phyloP scores from a whole-genome alignment of 2,797 vertebrate species.

The Paramormyrops hopkinsi region DNA sequence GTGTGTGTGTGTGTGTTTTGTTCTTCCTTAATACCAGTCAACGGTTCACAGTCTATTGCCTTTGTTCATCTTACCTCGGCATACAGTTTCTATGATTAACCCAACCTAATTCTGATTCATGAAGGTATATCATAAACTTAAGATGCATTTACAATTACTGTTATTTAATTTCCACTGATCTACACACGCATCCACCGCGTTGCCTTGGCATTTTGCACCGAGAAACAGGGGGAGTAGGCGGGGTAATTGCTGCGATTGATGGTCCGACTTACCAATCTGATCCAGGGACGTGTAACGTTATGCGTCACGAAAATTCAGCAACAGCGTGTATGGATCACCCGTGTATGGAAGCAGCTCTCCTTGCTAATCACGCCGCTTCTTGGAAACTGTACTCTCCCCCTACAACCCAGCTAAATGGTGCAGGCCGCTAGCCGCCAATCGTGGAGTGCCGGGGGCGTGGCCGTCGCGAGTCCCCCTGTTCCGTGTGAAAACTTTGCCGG shows the following conservation, averaged over 20 bases:
- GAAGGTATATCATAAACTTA: neutral
- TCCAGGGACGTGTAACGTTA: neutral
- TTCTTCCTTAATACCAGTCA: neutral
- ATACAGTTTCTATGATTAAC: neutral
- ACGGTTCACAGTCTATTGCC: neutral
- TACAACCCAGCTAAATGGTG: neutral
- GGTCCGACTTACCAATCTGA: neutral
- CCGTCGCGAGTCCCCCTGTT: conserved; percentile 45
- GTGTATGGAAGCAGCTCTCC: neutral
- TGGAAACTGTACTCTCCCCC: neutral
- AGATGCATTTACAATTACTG: neutral
- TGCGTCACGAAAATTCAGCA: neutral
- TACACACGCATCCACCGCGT: neutral
- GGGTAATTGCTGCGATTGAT: neutral
- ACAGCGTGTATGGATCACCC: neutral
- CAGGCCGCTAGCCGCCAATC: neutral
- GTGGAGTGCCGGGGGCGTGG: conserved; percentile 40
- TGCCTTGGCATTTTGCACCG: neutral
- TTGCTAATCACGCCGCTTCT: too few species aligned
- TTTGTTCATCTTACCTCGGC: neutral
- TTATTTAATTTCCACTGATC: neutral
- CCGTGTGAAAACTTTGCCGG: conserved; percentile 95
- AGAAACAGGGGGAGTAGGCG: neutral
- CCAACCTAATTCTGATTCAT: neutral
- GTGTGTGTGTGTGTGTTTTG: too few species aligned